Conservation (phyloP, 2,113 vertebrate species). For the Scortum barcoo region DNA sequence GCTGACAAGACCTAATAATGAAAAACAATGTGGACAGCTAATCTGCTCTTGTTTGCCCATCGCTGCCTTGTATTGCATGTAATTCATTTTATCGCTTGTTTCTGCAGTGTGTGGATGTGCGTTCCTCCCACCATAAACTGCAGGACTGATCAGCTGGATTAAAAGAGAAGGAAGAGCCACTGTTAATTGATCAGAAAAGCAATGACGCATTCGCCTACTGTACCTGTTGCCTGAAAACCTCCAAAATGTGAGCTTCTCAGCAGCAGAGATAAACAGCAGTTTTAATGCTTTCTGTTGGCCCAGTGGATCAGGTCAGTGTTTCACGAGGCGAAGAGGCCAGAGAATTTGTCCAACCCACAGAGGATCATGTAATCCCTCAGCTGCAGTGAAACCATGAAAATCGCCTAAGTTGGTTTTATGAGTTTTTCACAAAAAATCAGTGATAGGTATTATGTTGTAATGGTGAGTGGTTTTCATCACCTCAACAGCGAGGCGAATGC, state of each 20-base stretch:
- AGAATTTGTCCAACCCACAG: conserved; percentile 15
- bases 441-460: conserved; percentile 14
- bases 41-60: not conserved
- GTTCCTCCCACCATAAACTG: not conserved
- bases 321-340: conserved; percentile 24
- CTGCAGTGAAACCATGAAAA: conserved; percentile 49
- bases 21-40: not conserved
- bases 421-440: conserved; percentile 16
- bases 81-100: not conserved
- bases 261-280: no score
- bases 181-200: conserved; percentile 5
- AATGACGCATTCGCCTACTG: no score
- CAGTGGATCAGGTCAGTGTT: conserved; percentile 18
- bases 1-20: not conserved
- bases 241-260: no score
- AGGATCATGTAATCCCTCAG: conserved; percentile 44
- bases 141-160: conserved; percentile 13
- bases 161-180: not conserved
- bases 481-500: conserved; percentile 31
- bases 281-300: conserved; percentile 23
- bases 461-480: conserved; percentile 25
- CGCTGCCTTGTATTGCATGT: not conserved
- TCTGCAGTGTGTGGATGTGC: not conserved
- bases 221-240: no score
- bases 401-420: conserved; percentile 35